phyloP scores from a whole-genome alignment of 2,113 vertebrate genomes.

The Seriola aureovittata region DNA sequence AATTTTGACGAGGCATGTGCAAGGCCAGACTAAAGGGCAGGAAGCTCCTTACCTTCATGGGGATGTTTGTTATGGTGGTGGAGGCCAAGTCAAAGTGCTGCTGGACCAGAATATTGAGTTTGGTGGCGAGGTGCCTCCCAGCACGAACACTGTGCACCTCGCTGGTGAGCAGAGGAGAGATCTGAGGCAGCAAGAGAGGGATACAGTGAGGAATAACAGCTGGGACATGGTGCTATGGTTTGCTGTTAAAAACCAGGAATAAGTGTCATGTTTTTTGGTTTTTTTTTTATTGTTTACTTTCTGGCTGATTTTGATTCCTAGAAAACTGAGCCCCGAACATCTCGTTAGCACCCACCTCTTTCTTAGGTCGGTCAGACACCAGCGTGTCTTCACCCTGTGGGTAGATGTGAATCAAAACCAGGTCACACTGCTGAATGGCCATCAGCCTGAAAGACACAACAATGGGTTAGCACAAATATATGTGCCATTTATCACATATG shows the following conservation, averaged over 20 bases:
- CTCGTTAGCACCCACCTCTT: conserved; percentile 86
- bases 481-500: not conserved
- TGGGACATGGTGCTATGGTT: not conserved
- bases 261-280: not conserved
- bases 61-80: conserved; percentile 99
- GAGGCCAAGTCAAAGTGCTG: conserved; percentile 98
- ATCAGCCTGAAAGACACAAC: conserved; percentile 88
- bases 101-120: conserved; percentile 97
- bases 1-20: conserved; percentile 21
- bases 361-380: conserved; percentile 95
- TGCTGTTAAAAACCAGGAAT: not conserved
- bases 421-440: conserved; percentile 98
- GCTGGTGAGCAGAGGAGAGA: conserved; percentile 83
- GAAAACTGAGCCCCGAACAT: not conserved
- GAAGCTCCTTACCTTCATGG: conserved; percentile 93
- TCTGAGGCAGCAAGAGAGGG: conserved; percentile 40
- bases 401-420: conserved; percentile 96
- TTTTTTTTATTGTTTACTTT: not conserved
- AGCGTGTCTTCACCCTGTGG: conserved; percentile 96
- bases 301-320: not conserved
- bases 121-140: conserved; percentile 94
- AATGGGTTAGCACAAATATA: not conserved
- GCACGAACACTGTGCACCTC: conserved; percentile 98
- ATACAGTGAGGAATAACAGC: not conserved
- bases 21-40: conserved; percentile 4